phyloP scores from a whole-genome alignment of 2,888 invertebrate species.

The Peribatodes rhomboidaria region DNA sequence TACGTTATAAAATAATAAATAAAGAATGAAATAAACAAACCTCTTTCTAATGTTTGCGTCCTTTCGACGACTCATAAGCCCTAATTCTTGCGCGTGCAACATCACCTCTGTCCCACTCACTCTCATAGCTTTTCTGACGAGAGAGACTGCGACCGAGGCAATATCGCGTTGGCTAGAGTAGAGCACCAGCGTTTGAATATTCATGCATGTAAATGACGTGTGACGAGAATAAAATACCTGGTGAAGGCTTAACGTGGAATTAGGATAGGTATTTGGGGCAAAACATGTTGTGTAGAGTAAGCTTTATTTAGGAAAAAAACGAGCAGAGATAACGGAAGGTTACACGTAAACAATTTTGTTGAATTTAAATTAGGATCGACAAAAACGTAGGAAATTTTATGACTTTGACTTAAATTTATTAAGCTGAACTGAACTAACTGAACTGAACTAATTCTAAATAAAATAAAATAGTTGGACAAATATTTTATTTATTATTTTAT shows the following conservation, averaged over 20 bases:
- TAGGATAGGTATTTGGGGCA: constrained; percentile 22
- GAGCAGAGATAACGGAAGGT: neutral
- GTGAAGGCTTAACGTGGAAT: constrained; percentile 30
- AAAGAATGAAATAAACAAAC: constrained; percentile 26
- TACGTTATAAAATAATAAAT: constrained; percentile 20
- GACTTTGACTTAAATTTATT: too few species aligned
- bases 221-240: constrained; percentile 40
- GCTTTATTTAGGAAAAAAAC: constrained; percentile 5
- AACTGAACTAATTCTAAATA: too few species aligned
- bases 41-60: constrained; percentile 23
- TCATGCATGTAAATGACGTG: constrained; percentile 42
- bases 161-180: too few species aligned
- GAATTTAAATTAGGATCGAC: neutral
- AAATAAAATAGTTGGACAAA: too few species aligned
- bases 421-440: too few species aligned
- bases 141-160: too few species aligned
- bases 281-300: constrained; percentile 4
- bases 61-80: constrained; percentile 32
- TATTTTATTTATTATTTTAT: too few species aligned
- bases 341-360: neutral
- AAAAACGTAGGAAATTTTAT: too few species aligned
- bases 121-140: too few species aligned
- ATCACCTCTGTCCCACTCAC: too few species aligned
- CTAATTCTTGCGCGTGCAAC: too few species aligned
- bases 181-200: constrained; percentile 39